Percentiles rank a stretch among this genome's conserved stretches.
Conservation (phyloP, 2,113 vertebrate species). For the Mustela nigripes region DNA sequence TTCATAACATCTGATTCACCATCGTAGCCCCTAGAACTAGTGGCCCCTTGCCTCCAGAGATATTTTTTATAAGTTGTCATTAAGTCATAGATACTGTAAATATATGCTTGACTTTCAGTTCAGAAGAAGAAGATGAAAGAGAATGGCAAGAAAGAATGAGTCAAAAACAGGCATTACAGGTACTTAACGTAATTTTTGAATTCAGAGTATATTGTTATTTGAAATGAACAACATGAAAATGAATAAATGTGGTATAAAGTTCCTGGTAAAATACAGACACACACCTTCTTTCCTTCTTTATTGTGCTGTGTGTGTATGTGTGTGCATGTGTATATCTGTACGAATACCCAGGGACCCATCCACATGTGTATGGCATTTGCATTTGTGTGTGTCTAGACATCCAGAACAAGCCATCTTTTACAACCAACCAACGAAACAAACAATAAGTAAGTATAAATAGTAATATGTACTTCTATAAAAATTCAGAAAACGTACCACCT, state of each 20-base stretch:
- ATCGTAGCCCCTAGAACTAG: too few relatives aligned
- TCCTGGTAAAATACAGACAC: not conserved
- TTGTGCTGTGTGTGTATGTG: not conserved
- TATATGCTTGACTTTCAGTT: slow-evolving; percentile 83
- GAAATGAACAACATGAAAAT: not conserved
- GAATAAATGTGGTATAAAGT: not conserved
- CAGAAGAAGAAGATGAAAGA: slow-evolving; percentile 93
- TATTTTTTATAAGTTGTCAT: not conserved
- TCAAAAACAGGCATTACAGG: slow-evolving; percentile 90
- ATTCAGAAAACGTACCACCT: not conserved
- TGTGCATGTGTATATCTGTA: not conserved
- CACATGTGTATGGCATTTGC: not conserved
- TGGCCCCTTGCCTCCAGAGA: not conserved
- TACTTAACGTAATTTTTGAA: slow-evolving; percentile 76
- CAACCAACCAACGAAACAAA: not conserved
- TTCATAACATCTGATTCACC: too few relatives aligned
- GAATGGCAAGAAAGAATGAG: slow-evolving; percentile 89
- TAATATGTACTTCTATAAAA: not conserved
- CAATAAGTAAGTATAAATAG: not conserved
- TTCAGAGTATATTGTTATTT: not conserved
- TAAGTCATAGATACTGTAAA: not conserved
- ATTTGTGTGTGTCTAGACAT: not conserved
- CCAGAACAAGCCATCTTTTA: slow-evolving; percentile 2
- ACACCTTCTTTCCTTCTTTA: not conserved
- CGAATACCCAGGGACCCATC: not conserved